These are phyloP conservation scores for Sebastes jordani DNA, from an alignment of 2,797 vertebrate genomes.

Conservation along the genomic window DNA sequence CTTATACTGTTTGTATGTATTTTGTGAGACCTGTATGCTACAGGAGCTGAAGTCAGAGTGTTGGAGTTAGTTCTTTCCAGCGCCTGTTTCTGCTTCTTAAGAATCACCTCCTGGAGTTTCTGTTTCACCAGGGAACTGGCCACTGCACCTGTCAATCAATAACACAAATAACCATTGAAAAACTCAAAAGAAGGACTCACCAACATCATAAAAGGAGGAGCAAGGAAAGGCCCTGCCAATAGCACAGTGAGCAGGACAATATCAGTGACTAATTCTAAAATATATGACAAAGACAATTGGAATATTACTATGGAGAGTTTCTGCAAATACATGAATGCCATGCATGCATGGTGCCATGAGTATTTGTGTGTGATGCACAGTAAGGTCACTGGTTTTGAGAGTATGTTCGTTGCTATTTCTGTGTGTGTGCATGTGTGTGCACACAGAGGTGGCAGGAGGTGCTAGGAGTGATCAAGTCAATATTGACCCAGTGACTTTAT, in stretches of 20 bases:
- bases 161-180: constrained; percentile 8
- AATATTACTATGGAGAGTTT: not conserved
- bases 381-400: constrained; percentile 1
- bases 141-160: constrained; percentile 87
- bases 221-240: not conserved
- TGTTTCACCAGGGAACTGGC: constrained; percentile 95
- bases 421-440: constrained; percentile 19
- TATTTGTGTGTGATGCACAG: not conserved
- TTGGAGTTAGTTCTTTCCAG: constrained; percentile 87
- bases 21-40: constrained; percentile 87
- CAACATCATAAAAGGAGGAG: not conserved
- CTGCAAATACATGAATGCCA: not conserved
- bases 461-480: constrained; percentile 67
- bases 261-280: not conserved
- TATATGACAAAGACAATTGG: not conserved
- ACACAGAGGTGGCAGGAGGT: constrained; percentile 62
- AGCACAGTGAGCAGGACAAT: not conserved
- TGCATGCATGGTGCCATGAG: not conserved
- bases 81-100: constrained; percentile 93
- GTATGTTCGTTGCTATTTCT: not conserved
- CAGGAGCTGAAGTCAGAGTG: constrained; percentile 78
- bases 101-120: constrained; percentile 94
- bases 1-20: not conserved
- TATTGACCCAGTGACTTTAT: constrained; percentile 75
- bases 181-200: not conserved